Percentiles rank a stretch among this genome's conserved stretches.
These are phyloP conservation scores for Corythornis vintsioides DNA, from an alignment of 2,113 vertebrate species.

Conservation along the genomic window DNA sequence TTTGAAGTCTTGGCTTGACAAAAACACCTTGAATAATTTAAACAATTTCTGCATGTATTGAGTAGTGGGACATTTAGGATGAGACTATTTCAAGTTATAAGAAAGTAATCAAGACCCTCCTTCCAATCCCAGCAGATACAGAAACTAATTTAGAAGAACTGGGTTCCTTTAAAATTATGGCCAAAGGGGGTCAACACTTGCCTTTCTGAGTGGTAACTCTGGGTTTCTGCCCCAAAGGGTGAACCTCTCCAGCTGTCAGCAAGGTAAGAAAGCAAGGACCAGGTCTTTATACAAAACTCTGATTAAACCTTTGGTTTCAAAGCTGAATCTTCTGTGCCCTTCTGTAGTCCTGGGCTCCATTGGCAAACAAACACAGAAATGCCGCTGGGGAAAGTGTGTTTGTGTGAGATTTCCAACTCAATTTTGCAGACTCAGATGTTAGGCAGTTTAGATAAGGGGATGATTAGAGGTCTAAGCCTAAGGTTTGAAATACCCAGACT, in stretches of 20 bases:
- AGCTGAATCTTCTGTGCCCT: slow-evolving; percentile 4
- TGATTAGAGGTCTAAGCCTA: slow-evolving; percentile 70
- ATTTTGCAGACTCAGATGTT: slow-evolving; percentile 65
- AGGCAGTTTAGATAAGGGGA: slow-evolving; percentile 69
- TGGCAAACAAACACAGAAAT: slow-evolving; percentile 31
- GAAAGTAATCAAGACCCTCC: neutral
- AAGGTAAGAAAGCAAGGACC: neutral
- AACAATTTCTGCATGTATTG: neutral
- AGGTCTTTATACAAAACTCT: slow-evolving; percentile 4
- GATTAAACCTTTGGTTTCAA: slow-evolving; percentile 43
- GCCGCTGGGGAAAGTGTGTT: slow-evolving; percentile 47
- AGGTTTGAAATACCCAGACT: slow-evolving; percentile 72
- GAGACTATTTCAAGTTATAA: neutral
- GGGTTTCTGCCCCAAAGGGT: neutral
- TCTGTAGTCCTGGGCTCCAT: neutral
- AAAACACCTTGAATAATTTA: neutral
- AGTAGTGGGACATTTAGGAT: neutral
- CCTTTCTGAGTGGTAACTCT: neutral
- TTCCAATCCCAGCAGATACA: neutral
- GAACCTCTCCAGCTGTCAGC: slow-evolving; percentile 1
- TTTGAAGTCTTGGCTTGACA: neutral
- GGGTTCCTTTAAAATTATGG: neutral
- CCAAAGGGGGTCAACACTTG: neutral
- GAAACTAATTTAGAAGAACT: neutral
- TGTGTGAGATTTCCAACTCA: slow-evolving; percentile 65